Evolutionary conservation across 1,140 invertebrate genomes (phyloP), one percentile per base, ranked within the genome.

Genomic region (Nymphalis io): DNA sequence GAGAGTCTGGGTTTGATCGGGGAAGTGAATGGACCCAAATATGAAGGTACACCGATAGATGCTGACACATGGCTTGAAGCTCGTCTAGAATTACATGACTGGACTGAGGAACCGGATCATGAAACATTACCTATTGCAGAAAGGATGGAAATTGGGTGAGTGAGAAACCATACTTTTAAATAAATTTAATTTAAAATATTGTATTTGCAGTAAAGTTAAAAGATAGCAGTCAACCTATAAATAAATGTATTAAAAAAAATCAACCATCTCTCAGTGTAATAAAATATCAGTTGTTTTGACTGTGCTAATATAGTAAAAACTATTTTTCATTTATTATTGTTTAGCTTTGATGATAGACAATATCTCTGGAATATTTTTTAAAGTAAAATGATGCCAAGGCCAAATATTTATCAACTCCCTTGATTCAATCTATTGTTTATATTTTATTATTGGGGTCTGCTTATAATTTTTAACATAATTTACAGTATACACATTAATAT

Each of bases 1-100:
- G 95, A 96, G 79, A 92, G 98, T 42, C 76, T 96, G 33, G 92
- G 93, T 70, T 87, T 94, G 40, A 87, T 95, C 76, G 92, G 92
- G 18, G 94, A 95, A 81, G 89, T 93, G 15, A 94, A 95, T 39
- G 88, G 95, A n/a, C 94, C 95, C 48, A 92, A 88, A 10, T 89
- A 90, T 73, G 75, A 85, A 15, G 89, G 89, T 3, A 78, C 83
- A 1, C 62, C 65, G 0, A 89, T 91, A 44, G 83, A 72, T 13
- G 57, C 76, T 0, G 88, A 91, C 11, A 87, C 87, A 10, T 88
- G 83, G 82, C 60, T 91, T 1, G 79, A 87, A 59, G 86, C 81
- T 1, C 75, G 72, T 39, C 59, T 91, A 16, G 85, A 87, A 65
- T 74, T 91, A 3, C 89, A 91, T 55, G 89, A 90, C 64, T 91